phyloP scores from a whole-genome alignment of 2,888 invertebrate species.

The Physocephala rufipes region DNA sequence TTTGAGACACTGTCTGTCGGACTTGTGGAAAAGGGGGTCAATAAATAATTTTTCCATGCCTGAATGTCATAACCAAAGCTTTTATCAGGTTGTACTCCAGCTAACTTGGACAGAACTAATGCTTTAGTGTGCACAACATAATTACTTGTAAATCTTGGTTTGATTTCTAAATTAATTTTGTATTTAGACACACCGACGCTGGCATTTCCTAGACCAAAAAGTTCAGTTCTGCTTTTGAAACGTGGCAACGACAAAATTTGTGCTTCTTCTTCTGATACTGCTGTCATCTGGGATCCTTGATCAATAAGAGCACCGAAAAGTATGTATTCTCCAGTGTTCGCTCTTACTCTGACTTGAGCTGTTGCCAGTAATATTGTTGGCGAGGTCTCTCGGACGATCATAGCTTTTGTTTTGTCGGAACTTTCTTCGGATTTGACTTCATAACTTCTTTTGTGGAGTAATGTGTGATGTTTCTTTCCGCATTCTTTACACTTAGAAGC shows the following conservation, averaged over 20 bases:
- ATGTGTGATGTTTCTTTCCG: slow-evolving; percentile 6
- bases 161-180: slow-evolving; percentile 28
- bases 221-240: slow-evolving; percentile 16
- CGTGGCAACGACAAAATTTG: slow-evolving; percentile 28
- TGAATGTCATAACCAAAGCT: slow-evolving; percentile 7
- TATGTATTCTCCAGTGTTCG: slow-evolving; percentile 22
- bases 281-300: slow-evolving; percentile 33
- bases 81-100: background rate
- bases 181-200: slow-evolving; percentile 26
- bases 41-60: slow-evolving; percentile 9
- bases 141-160: slow-evolving; percentile 31
- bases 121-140: background rate
- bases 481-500: slow-evolving; percentile 4
- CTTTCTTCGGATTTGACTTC: background rate
- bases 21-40: slow-evolving; percentile 13
- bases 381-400: background rate
- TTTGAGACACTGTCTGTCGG: slow-evolving; percentile 3
- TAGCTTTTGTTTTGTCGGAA: slow-evolving; percentile 2
- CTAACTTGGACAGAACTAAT: background rate
- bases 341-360: slow-evolving; percentile 6
- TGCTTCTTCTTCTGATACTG: slow-evolving; percentile 30
- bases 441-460: slow-evolving; percentile 5
- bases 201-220: slow-evolving; percentile 26
- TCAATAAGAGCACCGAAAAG: slow-evolving; percentile 27
- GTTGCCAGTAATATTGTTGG: slow-evolving; percentile 19